Evolutionary conservation across 2,888 invertebrate species (phyloP).

Genomic region (Callimorpha dominula): DNA sequence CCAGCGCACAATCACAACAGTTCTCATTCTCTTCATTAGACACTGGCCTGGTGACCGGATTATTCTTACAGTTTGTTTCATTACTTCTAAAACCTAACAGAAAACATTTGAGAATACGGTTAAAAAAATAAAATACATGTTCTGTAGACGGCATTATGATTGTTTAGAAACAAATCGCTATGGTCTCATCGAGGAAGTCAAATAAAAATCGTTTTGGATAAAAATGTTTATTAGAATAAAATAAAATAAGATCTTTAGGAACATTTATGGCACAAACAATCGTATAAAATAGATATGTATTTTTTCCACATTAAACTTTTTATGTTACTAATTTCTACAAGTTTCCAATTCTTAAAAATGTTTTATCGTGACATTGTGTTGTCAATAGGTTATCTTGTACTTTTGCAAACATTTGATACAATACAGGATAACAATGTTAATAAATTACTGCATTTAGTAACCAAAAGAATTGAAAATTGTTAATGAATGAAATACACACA

Average conservation of each 20-base stretch:
- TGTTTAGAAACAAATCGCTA: slow-evolving; percentile 42
- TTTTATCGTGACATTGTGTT: too few relatives aligned
- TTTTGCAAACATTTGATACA: too few relatives aligned
- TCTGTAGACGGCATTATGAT: slow-evolving; percentile 27
- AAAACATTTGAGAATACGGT: slow-evolving; percentile 19
- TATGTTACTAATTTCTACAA: too few relatives aligned
- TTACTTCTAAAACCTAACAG: slow-evolving; percentile 24
- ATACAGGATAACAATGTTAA: too few relatives aligned
- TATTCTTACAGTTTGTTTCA: slow-evolving; percentile 23
- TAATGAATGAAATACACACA: neutral
- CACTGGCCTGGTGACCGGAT: slow-evolving; percentile 22
- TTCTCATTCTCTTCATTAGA: slow-evolving; percentile 9
- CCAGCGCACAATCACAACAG: slow-evolving; percentile 26
- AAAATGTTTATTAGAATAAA: slow-evolving; percentile 37
- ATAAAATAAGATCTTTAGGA: slow-evolving; percentile 32
- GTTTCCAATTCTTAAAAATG: neutral
- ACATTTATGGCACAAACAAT: slow-evolving; percentile 41
- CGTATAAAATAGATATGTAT: neutral
- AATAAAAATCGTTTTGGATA: slow-evolving; percentile 35
- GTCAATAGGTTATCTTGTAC: too few relatives aligned
- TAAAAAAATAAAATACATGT: slow-evolving; percentile 41
- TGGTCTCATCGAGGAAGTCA: slow-evolving; percentile 34
- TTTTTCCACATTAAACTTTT: too few relatives aligned
- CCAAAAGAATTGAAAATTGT: neutral
- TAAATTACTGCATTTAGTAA: too few relatives aligned